phyloP scores from a whole-genome alignment of 2,113 vertebrate species.

The Phylloscopus trochiloides region DNA sequence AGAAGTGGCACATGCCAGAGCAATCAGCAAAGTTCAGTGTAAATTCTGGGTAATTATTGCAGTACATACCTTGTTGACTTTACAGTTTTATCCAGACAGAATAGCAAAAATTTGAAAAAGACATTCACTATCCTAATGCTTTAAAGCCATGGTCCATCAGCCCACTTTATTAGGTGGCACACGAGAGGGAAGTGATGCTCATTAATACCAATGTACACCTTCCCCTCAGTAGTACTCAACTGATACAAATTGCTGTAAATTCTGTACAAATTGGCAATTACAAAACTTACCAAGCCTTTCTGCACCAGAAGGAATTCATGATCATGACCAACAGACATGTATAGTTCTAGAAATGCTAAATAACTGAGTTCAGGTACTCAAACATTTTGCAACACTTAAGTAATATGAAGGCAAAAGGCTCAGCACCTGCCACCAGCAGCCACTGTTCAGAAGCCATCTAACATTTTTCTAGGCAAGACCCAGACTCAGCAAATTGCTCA shows the following conservation, averaged over 20 bases:
- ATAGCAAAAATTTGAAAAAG: background rate
- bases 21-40: background rate
- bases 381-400: background rate
- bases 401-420: background rate
- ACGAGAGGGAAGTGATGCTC: background rate
- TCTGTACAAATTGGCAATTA: background rate
- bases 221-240: background rate
- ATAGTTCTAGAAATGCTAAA: background rate
- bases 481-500: background rate
- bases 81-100: background rate
- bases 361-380: background rate
- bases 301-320: background rate
- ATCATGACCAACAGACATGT: background rate
- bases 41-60: background rate
- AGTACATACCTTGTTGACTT: background rate
- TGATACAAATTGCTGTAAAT: background rate
- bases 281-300: background rate
- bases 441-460: background rate
- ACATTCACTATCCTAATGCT: background rate
- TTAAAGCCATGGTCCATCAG: background rate
- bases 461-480: background rate
- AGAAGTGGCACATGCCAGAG: background rate
- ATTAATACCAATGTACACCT: background rate
- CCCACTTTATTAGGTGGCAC: background rate
- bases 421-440: background rate